Evolutionary conservation across 2,888 invertebrate species (phyloP).

Genomic region (Lapara coniferarum): DNA sequence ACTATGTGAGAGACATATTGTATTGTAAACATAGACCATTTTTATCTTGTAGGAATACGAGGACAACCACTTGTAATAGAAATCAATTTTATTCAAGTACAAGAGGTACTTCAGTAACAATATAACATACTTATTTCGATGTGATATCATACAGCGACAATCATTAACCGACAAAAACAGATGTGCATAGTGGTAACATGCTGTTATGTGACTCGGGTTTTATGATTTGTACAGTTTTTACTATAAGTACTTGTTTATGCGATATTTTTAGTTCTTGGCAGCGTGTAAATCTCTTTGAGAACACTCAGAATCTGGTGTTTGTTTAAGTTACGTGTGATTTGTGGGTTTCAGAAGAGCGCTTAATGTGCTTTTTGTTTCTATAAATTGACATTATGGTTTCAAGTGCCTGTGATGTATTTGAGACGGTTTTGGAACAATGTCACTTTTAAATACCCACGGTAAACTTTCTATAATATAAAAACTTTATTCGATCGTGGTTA

Average conservation of each 20-base stretch:
- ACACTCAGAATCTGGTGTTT: slow-evolving; percentile 12
- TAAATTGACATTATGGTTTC: background rate
- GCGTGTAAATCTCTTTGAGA: slow-evolving; percentile 8
- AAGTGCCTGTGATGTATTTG: background rate
- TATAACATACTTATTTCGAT: background rate
- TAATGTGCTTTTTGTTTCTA: background rate
- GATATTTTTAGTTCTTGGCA: background rate
- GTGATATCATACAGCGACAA: background rate
- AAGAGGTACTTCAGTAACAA: slow-evolving; percentile 1
- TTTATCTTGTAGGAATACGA: no score
- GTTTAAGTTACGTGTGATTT: slow-evolving; percentile 12
- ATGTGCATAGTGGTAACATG: slow-evolving; percentile 12
- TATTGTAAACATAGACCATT: no score
- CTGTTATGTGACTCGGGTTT: slow-evolving; percentile 6
- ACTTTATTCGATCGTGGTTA: no score
- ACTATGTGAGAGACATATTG: no score
- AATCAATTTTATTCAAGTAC: background rate
- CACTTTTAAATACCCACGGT: no score
- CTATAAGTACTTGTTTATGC: background rate
- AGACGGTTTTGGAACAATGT: no score
- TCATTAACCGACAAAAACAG: slow-evolving; percentile 10
- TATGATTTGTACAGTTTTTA: slow-evolving; percentile 5
- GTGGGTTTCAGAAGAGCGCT: slow-evolving; percentile 1
- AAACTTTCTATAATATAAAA: no score
- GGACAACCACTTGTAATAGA: background rate